Evolutionary conservation across 2,888 invertebrate species (phyloP), one percentile per base, ranked within the genome.

Genomic region (Osedax frankpressi): DNA sequence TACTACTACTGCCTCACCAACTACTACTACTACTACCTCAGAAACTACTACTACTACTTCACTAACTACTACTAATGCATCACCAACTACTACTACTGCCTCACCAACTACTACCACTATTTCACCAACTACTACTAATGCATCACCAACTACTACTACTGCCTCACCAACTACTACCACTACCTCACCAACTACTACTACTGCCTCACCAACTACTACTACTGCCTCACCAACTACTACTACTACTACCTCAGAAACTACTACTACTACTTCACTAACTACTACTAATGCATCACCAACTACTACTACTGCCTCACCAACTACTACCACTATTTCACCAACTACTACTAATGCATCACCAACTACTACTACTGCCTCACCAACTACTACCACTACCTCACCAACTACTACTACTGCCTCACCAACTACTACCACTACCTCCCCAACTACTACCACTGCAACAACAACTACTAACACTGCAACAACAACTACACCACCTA

Each of bases 1-100:
- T 24, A 26, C 73, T 26, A 73, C 73, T 1, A 3, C 60, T 3
- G 60, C 73, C 2, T 29, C 70, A 3, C n/a, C 70, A 14, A 30
- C 73, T 1, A 24, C n/a, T 25, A 26, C 69, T 3, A 3, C 73
- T n/a, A 72, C 70, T 27, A 27, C 70, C 2, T 26, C 28, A 28
- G 2, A 28, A 19, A 27, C 28, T 28, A 69, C 24, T 14, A 24
- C 65, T 24, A n/a, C 1, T 65, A 65, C 65, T n/a, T 28, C 69
- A 11, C 11, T 2, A 69, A 26, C 24, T 19, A 19, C 24, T n/a
- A 69, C 69, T 25, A n/a, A 26, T 1, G 29, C 69, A 14, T 14
- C 68, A 68, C 2, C 68, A 24, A 11, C 25, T 1, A 24, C 68
- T 27, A 26, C 29, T 1, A n/a, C 69, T 25, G 25, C 19, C 14